Percentiles rank a stretch among this genome's conserved stretches.
These are phyloP conservation scores for Nesospiza acunhae DNA, from an alignment of 2,113 vertebrate genomes.

Conservation along the genomic window DNA sequence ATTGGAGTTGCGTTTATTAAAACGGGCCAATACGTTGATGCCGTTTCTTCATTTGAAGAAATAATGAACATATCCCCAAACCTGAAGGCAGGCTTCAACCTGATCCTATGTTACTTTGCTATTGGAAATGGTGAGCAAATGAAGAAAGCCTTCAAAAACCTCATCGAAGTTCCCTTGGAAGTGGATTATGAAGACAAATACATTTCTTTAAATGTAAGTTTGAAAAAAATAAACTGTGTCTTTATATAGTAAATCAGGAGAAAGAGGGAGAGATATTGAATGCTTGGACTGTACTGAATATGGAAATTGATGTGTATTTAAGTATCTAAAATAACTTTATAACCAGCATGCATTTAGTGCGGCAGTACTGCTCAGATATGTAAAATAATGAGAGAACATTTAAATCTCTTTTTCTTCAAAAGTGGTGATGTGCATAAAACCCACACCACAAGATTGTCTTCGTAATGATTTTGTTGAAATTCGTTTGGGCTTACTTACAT, in stretches of 20 bases:
- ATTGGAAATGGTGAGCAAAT: conserved; percentile 89
- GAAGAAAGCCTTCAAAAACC: conserved; percentile 95
- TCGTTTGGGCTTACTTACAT: not conserved
- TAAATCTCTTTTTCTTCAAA: not conserved
- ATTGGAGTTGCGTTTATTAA: conserved; percentile 92
- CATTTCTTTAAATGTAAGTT: conserved; percentile 85
- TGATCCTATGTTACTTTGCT: conserved; percentile 92
- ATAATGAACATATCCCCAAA: conserved; percentile 92
- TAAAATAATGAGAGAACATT: not conserved
- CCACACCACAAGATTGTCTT: not conserved
- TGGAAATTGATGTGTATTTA: not conserved
- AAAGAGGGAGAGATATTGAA: not conserved
- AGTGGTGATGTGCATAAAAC: not conserved
- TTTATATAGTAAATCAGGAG: not conserved
- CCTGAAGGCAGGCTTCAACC: conserved; percentile 90
- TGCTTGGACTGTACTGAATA: not conserved
- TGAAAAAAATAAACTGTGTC: not conserved
- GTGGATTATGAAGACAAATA: conserved; percentile 94
- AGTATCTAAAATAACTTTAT: not conserved
- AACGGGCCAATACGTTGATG: conserved; percentile 91
- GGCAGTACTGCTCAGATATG: not conserved
- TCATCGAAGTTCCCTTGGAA: conserved; percentile 88
- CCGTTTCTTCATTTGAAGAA: conserved; percentile 91
- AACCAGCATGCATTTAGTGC: not conserved
- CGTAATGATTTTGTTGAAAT: not conserved